Evolutionary conservation across 2,888 invertebrate species (phyloP), one percentile per base, ranked within the genome.

Genomic region (Apoda limacodes): DNA sequence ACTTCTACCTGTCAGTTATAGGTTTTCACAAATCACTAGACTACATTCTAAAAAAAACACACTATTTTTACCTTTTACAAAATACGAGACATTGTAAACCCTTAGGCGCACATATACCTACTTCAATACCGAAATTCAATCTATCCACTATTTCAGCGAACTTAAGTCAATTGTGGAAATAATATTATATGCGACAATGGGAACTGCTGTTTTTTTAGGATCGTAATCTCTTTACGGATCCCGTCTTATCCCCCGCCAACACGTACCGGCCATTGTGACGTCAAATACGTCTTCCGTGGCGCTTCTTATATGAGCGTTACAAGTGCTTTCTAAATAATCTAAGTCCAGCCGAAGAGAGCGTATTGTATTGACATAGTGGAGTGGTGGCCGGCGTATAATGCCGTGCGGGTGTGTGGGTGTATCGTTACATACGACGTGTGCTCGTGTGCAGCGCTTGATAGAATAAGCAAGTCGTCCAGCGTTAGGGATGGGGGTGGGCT

Each of bases 271-370:
- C 71, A 80, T 80, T 80, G 80, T 80, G 72, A 78, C 75, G 74
- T 61, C 50, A 63, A 68, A 70, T 68, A 68, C 72, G 68, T 75
- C 78, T 80, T 76, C 67, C 66, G 66, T 64, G 69, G 61, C 68
- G 70, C 72, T 70, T 78, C 80, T 81, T 81, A 82, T 82, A 82
- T 82, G 82, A 81, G 74, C 78, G 72, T 80, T 81, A 82, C 78
- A 81, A 82, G 82, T 82, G 82, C 82, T 82, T 82, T 82, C 81
- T 82, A 82, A 82, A 82, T 82, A 82, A 82, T 81, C 82, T 80
- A 78, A 82, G 82, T 82, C 82, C 80, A 72, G 76, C 59, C 67
- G 76, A 75, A 75, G 76, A 76, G 80, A 78, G 75, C 69, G 80
- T 81, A 81, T 81, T 81, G 81, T 82, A 82, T 82, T 82, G 81